Base-by-base conservation (phyloP, 1,140 invertebrate genomes). In the Dryas iulia region DNA sequence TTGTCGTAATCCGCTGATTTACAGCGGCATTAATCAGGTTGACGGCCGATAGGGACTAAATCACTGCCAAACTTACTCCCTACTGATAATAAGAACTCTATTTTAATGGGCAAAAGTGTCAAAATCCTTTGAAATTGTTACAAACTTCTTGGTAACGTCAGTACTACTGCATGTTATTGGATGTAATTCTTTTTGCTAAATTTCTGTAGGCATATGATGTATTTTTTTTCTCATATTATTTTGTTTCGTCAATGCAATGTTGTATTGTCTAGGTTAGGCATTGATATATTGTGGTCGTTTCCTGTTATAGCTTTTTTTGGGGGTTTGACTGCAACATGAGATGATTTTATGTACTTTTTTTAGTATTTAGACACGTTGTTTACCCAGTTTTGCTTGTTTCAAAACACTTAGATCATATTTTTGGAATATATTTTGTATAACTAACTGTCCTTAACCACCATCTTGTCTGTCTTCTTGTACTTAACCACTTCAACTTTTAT, bases 1-100 rank as follows among this genome's bases (percentile, higher is more conserved):
- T 91, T 91, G 89, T 89, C 86, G 89, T 91, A 91, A 89, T 91
- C 87, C 89, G 82, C 83, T 91, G 89, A 91, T 91, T 89, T 91
- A 91, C 87, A 85, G 84, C 85, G 79, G 84, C 89, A 91, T 91
- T 91, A 91, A 91, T 91, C 87, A 91, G 89, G 80, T 83, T 85
- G 86, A 87, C 89, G 86, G 86, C 83, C 87, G 87, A 91, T 91
- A 89, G 87, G 86, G 88, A 85, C 88, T 87, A 88, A 89, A 88
- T 88, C 84, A 88, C 83, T 81, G 75, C 77, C 83, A 79, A 77
- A 77, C 71, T 78, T 77, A 82, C 72, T 39, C 62, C n/a, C 52
- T 81, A 71, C 80, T 23, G 30, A 61, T 74, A 73, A 69, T 68
- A 66, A 60, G 47, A 56, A 73, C 82, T 71, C 72, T 88, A 84